Evolutionary conservation across 2,888 invertebrate genomes (phyloP).

Genomic region (Dendrolimus pini): DNA sequence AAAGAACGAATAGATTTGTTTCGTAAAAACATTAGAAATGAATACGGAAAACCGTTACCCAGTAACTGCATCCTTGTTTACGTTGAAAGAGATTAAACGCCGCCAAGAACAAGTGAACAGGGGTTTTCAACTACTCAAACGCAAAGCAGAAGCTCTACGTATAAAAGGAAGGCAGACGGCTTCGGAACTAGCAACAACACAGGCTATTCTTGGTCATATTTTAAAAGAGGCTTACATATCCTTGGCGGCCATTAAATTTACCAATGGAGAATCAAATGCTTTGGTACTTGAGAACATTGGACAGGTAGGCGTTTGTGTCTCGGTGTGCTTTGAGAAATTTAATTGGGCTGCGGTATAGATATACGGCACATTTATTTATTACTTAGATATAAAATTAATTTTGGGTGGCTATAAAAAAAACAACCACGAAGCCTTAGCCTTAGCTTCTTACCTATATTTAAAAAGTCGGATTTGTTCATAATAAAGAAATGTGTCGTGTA

Average conservation of each 20-base stretch:
- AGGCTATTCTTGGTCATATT: slow-evolving; percentile 50
- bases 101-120: slow-evolving; percentile 55
- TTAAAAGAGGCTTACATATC: slow-evolving; percentile 62
- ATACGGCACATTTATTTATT: too few relatives aligned
- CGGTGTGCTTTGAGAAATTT: too few relatives aligned
- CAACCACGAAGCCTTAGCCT: too few relatives aligned
- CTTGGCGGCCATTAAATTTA: slow-evolving; percentile 63
- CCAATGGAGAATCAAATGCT: slow-evolving; percentile 66
- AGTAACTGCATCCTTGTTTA: slow-evolving; percentile 60
- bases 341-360: too few relatives aligned
- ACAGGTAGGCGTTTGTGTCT: slow-evolving; percentile 30
- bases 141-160: slow-evolving; percentile 59
- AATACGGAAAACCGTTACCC: slow-evolving; percentile 59
- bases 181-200: slow-evolving; percentile 44
- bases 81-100: slow-evolving; percentile 61
- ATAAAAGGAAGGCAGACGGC: slow-evolving; percentile 51
- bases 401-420: too few relatives aligned
- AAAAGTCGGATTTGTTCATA: too few relatives aligned
- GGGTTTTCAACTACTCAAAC: slow-evolving; percentile 53
- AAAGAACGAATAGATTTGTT: too few relatives aligned
- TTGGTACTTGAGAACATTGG: slow-evolving; percentile 64
- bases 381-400: too few relatives aligned
- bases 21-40: slow-evolving; percentile 27
- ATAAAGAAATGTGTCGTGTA: too few relatives aligned
- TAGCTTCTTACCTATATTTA: too few relatives aligned